Evolutionary conservation across 2,113 vertebrate genomes (phyloP), one percentile per base, ranked within the genome.

Genomic region (Caranx ignobilis): DNA sequence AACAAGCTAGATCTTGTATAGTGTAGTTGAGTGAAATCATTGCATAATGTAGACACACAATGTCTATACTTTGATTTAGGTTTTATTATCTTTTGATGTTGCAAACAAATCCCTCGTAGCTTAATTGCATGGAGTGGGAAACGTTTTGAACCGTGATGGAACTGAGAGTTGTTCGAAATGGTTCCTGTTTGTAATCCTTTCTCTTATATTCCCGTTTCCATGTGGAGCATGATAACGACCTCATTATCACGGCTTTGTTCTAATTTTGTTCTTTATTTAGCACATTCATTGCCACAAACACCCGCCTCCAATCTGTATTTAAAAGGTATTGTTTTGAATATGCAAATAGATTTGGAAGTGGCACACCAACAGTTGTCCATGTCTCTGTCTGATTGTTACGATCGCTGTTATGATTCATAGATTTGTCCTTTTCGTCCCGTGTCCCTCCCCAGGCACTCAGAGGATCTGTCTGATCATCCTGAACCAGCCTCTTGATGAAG

Each of bases 401-500:
- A 50, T 50, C 19, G n/a, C 11, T 55, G n/a, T 55, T 56, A 47
- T 75, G 43, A 64, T 63, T 79, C 35, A 66, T 37, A 31, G 8
- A 16, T 47, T 41, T 73, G 16, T 16, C 18, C 16, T 45, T 48
- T 67, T 41, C 39, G 6, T 19, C 56, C 39, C 62, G 1, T 88
- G n/a, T 57, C 68, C 54, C 60, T 79, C 35, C 55, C 2, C 81
- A 96, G 95, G 95, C 84, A 92, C 65, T 19, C 94, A 95, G 80
- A 94, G 63, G 77, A 94, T 96, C 57, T 93, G 92, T 74, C 83
- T 96, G 81, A 86, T 95, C 65, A 91, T 96, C 78, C 90, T 96
- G 54, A 96, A 96, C 81, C 95, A 95, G 84, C 94, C 94, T 4
- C 64, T 94, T 73, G 93, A 95, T 60, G 71, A 92, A 59, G 78